Evolutionary conservation across 2,888 invertebrate genomes (phyloP).

Genomic region (Mythimna vitellina): DNA sequence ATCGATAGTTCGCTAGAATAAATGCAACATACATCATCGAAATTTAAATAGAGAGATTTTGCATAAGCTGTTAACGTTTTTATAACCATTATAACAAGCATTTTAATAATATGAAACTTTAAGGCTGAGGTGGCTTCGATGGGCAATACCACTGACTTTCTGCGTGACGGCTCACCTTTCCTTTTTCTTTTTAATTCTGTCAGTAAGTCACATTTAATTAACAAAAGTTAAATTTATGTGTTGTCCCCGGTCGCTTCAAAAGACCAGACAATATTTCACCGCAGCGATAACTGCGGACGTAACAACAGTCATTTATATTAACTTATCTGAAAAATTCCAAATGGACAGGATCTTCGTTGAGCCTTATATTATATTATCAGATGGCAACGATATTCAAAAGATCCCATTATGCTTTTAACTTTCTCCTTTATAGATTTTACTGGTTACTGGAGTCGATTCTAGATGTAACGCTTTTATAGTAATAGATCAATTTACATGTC

Average conservation of each 20-base stretch:
- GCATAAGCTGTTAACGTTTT: slow-evolving; percentile 39
- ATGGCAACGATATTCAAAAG: slow-evolving; percentile 50
- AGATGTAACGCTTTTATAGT: slow-evolving; percentile 20
- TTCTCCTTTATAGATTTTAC: slow-evolving; percentile 31
- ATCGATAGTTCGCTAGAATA: slow-evolving; percentile 67
- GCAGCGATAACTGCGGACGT: slow-evolving; percentile 50
- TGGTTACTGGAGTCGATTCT: slow-evolving; percentile 9
- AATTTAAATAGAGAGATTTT: slow-evolving; percentile 41
- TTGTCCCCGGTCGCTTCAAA: slow-evolving; percentile 44
- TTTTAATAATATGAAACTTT: slow-evolving; percentile 34
- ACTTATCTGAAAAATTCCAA: slow-evolving; percentile 51
- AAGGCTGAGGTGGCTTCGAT: slow-evolving; percentile 28
- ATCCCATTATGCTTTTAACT: slow-evolving; percentile 48
- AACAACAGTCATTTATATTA: slow-evolving; percentile 63
- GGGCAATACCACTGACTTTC: slow-evolving; percentile 33
- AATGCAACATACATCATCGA: slow-evolving; percentile 49
- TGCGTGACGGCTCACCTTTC: slow-evolving; percentile 44
- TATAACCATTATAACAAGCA: slow-evolving; percentile 30
- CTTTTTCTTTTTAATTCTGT: slow-evolving; percentile 51
- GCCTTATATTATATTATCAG: slow-evolving; percentile 53
- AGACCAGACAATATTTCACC: slow-evolving; percentile 56
- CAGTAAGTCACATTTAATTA: slow-evolving; percentile 58
- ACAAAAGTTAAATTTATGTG: slow-evolving; percentile 57
- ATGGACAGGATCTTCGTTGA: slow-evolving; percentile 50
- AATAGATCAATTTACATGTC: slow-evolving; percentile 40